Base-by-base conservation (phyloP, 2,888 invertebrate species). In the Heteromyza rotundicornis region DNA sequence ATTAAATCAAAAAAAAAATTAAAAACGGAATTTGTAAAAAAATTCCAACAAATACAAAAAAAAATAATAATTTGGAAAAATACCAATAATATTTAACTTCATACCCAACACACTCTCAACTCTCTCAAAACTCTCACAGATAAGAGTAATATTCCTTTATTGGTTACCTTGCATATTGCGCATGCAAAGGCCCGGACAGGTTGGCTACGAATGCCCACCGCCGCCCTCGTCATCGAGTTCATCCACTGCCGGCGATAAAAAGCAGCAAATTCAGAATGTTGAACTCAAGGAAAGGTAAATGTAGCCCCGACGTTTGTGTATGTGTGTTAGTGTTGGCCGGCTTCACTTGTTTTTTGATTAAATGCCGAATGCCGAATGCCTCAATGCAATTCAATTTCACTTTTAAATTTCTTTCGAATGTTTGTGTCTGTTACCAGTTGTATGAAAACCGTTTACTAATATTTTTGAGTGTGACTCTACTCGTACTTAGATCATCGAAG, bases 91-190 rank as follows among this genome's bases (percentile, higher is more conserved):
- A 71, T 70, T 71, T 69, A 74, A 76, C 69, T 68, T 68, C 74
- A 75, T 70, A 70, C 75, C 71, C 70, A 71, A 77, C 74, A 72
- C 77, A 71, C 74, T 75, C 73, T n/a, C n/a, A n/a, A n/a, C n/a
- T 70, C 70, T 77, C 74, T 76, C 70, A 75, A 67, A 70, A 72
- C 70, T 44, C 63, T 65, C 66, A 65, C 86, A 95, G 95, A 90
- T 95, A 80, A 92, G 91, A 83, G 89, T 92, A 79, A 90, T 97
- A 82, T 95, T 99, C 86, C 90, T 98, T 80, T 93, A 94, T 85
- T 98, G 98, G 96, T 88, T 99, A 85, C 98, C 98, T 78, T 96
- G 96, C 89, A 85, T 97, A 78, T 88, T 98, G 83, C 90, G 97
- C 80, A 98, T 99, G 98, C 91, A 91, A 78, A 87, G 89, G 80